A percentile compares a stretch with the other conserved stretches of the same genome.
Conservation (phyloP, 2,888 invertebrate species). For the Anthophora plumipes region DNA sequence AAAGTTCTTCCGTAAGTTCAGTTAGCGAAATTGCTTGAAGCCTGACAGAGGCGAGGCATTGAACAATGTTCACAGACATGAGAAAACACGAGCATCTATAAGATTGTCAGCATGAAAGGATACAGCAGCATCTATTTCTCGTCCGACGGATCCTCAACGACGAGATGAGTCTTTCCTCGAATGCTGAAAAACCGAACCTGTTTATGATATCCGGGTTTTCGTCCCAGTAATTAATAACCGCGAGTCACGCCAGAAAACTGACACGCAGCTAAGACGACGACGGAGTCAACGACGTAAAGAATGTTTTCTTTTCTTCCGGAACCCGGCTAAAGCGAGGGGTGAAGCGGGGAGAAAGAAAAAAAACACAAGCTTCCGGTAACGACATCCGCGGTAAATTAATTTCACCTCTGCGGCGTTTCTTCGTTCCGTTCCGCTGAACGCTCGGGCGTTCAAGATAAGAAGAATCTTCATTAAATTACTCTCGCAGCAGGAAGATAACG, state of each 20-base stretch:
- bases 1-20: neutral
- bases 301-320: neutral
- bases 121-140: conserved; percentile 26
- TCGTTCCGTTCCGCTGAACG: neutral
- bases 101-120: conserved; percentile 19
- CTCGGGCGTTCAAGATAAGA: neutral
- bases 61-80: conserved; percentile 10
- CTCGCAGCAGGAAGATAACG: neutral
- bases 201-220: conserved; percentile 34
- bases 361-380: conserved; percentile 10
- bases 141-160: conserved; percentile 3
- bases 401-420: conserved; percentile 8
- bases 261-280: conserved; percentile 32
- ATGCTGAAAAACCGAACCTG: conserved; percentile 26
- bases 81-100: conserved; percentile 20
- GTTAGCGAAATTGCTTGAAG: neutral
- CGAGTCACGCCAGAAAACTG: conserved; percentile 21
- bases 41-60: conserved; percentile 2
- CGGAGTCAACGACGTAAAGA: conserved; percentile 27
- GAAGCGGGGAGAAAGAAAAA: too few relatives aligned
- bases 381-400: conserved; percentile 24
- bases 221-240: conserved; percentile 45
- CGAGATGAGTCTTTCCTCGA: neutral
- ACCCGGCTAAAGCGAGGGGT: neutral
- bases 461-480: conserved; percentile 14